Percentiles rank a stretch among this genome's conserved stretches.
Evolutionary conservation across 37 sponge, comb jelly and placozoan genomes (phyloP).

Genomic region (Beroe ovata): DNA sequence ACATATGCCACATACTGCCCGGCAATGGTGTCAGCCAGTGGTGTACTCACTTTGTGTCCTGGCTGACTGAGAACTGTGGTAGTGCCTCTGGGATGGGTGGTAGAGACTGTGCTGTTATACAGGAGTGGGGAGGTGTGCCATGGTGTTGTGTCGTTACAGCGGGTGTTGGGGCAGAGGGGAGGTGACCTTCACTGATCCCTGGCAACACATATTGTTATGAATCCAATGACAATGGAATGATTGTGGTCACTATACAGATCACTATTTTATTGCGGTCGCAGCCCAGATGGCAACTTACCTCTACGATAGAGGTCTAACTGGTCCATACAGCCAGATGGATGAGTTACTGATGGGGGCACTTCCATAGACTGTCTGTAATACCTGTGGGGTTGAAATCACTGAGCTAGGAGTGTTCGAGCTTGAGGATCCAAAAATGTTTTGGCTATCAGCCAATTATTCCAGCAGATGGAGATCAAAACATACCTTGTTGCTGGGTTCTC

Average conservation of each 20-base stretch:
- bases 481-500: constrained; percentile 22
- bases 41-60: constrained; percentile 55
- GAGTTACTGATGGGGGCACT: not conserved
- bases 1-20: too few species aligned
- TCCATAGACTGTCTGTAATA: constrained; percentile 58
- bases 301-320: constrained; percentile 43
- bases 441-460: too few species aligned
- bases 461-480: too few species aligned
- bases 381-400: not conserved
- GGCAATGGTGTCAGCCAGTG: too few species aligned
- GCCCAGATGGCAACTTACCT: constrained; percentile 10
- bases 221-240: too few species aligned
- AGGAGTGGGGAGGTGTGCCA: constrained; percentile 56
- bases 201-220: too few species aligned
- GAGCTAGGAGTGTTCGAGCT: not conserved
- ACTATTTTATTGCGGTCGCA: too few species aligned
- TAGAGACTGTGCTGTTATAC: constrained; percentile 14
- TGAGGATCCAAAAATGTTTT: too few species aligned
- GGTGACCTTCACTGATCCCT: constrained; percentile 16
- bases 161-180: not conserved
- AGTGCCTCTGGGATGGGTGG: constrained; percentile 64
- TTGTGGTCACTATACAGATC: too few species aligned
- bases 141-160: constrained; percentile 28
- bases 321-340: constrained; percentile 45
- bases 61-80: constrained; percentile 41